A percentile compares a stretch with the other conserved stretches of the same genome.
phyloP scores from a whole-genome alignment of 2,888 invertebrate species.

The Reticulitermes lucifugus region DNA sequence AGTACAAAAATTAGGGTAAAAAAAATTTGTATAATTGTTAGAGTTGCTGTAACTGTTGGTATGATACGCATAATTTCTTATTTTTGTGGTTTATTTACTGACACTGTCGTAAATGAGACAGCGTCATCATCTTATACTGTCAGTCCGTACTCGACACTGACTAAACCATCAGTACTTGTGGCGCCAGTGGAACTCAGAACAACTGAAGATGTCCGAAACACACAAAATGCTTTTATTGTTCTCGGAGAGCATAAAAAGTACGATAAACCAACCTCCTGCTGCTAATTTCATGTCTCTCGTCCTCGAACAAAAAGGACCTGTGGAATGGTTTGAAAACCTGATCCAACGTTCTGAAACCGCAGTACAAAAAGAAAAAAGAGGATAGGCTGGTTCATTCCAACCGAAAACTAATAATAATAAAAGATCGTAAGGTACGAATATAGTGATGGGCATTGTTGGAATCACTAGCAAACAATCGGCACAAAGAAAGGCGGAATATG shows the following conservation, averaged over 20 bases:
- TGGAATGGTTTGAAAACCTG: neutral
- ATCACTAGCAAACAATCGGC: neutral
- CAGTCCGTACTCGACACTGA: too few species aligned
- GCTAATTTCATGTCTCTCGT: neutral
- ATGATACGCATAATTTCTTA: too few species aligned
- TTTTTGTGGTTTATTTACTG: too few species aligned
- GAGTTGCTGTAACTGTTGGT: too few species aligned
- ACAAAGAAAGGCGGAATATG: too few species aligned
- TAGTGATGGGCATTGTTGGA: neutral
- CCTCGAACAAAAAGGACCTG: neutral
- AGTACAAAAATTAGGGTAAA: too few species aligned
- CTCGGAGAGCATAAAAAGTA: neutral
- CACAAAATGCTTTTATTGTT: neutral
- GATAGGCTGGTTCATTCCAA: neutral
- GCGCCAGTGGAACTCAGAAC: neutral
- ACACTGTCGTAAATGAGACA: too few species aligned
- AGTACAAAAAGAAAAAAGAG: neutral
- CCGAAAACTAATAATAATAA: neutral
- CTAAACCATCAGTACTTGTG: too few species aligned
- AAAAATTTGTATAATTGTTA: too few species aligned
- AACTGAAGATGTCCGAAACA: neutral
- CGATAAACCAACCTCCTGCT: neutral
- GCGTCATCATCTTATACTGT: too few species aligned
- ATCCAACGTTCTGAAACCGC: neutral
- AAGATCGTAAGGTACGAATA: neutral